Conservation (phyloP, 2,797 vertebrate genomes). For the Poeciliopsis presidionis region DNA sequence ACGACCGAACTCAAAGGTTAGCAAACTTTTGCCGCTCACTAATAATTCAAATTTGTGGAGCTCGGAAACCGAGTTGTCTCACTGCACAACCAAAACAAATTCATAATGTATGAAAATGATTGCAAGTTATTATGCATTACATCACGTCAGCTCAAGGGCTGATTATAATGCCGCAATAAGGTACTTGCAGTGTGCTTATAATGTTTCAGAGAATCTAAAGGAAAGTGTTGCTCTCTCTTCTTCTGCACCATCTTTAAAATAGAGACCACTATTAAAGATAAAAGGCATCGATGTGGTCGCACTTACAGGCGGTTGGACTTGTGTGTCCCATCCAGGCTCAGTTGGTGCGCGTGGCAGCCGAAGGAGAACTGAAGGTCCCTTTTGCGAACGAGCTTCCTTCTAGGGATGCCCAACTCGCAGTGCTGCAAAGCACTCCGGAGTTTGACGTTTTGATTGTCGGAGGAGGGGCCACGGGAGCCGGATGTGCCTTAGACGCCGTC, state of each 20-base stretch:
- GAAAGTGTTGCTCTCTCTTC: constrained; percentile 44
- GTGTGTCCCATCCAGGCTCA: constrained; percentile 72
- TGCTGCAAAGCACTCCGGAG: constrained; percentile 79
- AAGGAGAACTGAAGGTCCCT: constrained; percentile 72
- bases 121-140: constrained; percentile 39
- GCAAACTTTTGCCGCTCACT: not conserved
- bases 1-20: not conserved
- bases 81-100: constrained; percentile 26
- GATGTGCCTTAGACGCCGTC: constrained; percentile 94
- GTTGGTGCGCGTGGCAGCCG: constrained; percentile 83
- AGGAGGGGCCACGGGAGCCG: constrained; percentile 93
- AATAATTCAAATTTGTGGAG: not conserved
- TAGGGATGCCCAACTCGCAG: constrained; percentile 82
- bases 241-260: not conserved
- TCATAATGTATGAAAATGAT: constrained; percentile 52
- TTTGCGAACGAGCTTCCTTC: constrained; percentile 82
- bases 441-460: constrained; percentile 94
- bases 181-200: constrained; percentile 27
- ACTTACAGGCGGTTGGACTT: not conserved
- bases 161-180: constrained; percentile 25
- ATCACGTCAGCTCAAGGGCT: constrained; percentile 8
- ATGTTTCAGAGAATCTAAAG: constrained; percentile 43
- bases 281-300: not conserved
- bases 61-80: not conserved
- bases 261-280: not conserved